Percentiles rank a stretch among this genome's conserved stretches.
phyloP scores from a whole-genome alignment of 2,797 vertebrate genomes.

The Schizopygopsis pylzovi region DNA sequence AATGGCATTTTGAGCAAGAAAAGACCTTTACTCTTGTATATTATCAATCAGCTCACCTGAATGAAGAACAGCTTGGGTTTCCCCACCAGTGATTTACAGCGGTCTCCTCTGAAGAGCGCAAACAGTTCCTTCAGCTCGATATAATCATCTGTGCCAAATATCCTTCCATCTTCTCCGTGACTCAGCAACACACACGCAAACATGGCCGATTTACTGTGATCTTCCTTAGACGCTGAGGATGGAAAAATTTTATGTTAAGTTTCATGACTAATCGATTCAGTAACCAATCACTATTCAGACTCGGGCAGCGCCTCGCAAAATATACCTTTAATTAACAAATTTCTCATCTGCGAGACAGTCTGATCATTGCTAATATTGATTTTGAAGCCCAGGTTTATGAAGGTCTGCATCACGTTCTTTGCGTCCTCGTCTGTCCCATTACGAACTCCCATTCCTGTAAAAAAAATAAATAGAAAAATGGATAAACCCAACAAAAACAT shows the following conservation, averaged over 20 bases:
- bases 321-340: constrained; percentile 61
- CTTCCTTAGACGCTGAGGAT: constrained; percentile 67
- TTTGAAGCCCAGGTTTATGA: constrained; percentile 70
- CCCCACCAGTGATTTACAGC: constrained; percentile 71
- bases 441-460: constrained; percentile 67
- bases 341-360: constrained; percentile 64
- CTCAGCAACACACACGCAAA: constrained; percentile 80
- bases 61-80: constrained; percentile 85
- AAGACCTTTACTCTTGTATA: background rate
- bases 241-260: background rate
- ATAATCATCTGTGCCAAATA: constrained; percentile 70
- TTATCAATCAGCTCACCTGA: constrained; percentile 69
- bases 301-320: background rate
- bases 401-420: constrained; percentile 51
- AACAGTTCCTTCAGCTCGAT: constrained; percentile 67
- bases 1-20: background rate
- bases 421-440: constrained; percentile 76
- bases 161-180: constrained; percentile 74
- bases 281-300: background rate
- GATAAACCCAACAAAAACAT: background rate
- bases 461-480: background rate
- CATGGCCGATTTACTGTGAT: constrained; percentile 76
- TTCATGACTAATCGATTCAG: background rate
- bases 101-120: constrained; percentile 67
- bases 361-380: constrained; percentile 61